Evolutionary conservation across 2,113 vertebrate genomes (phyloP).

Genomic region (Cinclus cinclus): DNA sequence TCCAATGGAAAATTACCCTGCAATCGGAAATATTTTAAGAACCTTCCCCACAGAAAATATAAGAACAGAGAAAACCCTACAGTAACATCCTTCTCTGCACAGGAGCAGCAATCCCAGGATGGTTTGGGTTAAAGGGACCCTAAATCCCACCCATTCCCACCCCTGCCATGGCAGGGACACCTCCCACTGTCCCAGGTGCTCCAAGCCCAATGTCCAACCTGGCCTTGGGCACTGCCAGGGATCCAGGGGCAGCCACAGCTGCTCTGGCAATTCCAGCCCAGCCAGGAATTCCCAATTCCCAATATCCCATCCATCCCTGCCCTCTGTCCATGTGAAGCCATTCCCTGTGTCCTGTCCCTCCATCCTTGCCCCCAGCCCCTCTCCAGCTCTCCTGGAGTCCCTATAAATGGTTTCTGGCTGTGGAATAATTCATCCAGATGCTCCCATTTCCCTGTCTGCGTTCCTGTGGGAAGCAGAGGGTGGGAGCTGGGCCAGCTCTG

Average conservation of each 20-base stretch:
- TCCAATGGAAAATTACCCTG: not conserved
- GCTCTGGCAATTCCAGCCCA: not conserved
- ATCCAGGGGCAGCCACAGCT: not conserved
- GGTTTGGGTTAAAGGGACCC: accelerated
- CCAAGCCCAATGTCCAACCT: not conserved
- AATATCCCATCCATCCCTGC: accelerated
- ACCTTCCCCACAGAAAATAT: not conserved
- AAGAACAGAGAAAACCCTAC: not conserved
- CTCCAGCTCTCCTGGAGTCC: accelerated
- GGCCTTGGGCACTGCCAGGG: not conserved
- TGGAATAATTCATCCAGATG: accelerated
- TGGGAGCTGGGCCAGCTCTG: not conserved
- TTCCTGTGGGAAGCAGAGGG: not conserved
- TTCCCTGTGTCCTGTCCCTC: not conserved
- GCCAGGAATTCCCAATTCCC: not conserved
- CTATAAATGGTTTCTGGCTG: no score
- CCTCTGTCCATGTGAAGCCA: not conserved
- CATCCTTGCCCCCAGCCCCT: not conserved
- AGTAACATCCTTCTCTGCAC: accelerated
- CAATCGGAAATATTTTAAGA: not conserved
- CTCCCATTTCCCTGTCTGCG: no score
- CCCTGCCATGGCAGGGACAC: not conserved
- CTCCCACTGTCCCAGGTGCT: not conserved
- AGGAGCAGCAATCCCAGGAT: not conserved
- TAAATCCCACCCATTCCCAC: accelerated